Percentiles rank a stretch among this genome's conserved stretches.
phyloP scores from a whole-genome alignment of 2,113 vertebrate genomes.

The Phocoena phocoena region DNA sequence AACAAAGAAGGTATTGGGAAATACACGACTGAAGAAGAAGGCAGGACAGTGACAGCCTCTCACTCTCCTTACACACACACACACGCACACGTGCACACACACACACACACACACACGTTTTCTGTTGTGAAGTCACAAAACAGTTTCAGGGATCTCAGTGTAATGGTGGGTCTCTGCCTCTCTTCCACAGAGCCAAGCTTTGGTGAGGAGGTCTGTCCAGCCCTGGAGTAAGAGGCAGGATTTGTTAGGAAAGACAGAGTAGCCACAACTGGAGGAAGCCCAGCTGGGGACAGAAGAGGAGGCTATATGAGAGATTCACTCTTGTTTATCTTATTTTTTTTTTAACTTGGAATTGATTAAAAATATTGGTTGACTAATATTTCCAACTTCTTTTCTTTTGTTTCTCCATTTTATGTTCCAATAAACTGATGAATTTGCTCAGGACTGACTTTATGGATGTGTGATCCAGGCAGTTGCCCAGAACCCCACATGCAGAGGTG shows the following conservation, averaged over 20 bases:
- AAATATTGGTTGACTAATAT: background rate
- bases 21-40: background rate
- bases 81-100: background rate
- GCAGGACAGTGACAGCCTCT: background rate
- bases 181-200: background rate
- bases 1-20: background rate
- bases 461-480: too few relatives aligned
- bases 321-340: background rate
- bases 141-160: background rate
- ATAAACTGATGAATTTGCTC: background rate
- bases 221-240: background rate
- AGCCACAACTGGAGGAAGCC: background rate
- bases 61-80: too few relatives aligned
- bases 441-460: background rate
- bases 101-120: background rate
- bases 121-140: background rate
- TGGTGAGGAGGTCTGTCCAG: background rate
- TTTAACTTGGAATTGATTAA: background rate
- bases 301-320: background rate
- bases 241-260: background rate
- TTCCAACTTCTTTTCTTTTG: background rate
- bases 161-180: fast-evolving
- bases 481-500: fast-evolving
- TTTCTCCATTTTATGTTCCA: background rate
- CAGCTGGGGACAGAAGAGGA: background rate